These are phyloP conservation scores for Phaonia tiefii DNA, from an alignment of 2,888 invertebrate genomes.

Conservation along the genomic window DNA sequence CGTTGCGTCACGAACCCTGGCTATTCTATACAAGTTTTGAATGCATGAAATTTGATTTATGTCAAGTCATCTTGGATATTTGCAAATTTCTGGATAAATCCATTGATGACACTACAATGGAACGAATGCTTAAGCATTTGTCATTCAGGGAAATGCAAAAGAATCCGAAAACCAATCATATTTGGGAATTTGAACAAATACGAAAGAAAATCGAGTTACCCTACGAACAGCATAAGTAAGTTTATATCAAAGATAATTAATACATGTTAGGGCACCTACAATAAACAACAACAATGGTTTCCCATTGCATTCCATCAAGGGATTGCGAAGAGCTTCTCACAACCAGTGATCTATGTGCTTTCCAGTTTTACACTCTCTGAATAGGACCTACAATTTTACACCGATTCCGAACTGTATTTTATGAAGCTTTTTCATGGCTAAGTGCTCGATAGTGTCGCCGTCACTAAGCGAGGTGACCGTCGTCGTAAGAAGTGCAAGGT, in stretches of 20 bases:
- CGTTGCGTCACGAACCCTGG: constrained; percentile 73
- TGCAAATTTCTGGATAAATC: constrained; percentile 72
- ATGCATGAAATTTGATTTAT: constrained; percentile 73
- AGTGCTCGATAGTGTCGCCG: too few relatives aligned
- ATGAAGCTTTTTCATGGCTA: too few relatives aligned
- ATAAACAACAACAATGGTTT: too few relatives aligned
- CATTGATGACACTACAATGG: constrained; percentile 69
- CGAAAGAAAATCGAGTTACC: constrained; percentile 29
- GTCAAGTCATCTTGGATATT: constrained; percentile 70
- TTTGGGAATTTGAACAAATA: constrained; percentile 68
- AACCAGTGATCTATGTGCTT: too few relatives aligned
- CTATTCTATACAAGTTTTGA: constrained; percentile 74
- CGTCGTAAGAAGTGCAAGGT: too few relatives aligned
- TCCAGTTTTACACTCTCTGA: too few relatives aligned
- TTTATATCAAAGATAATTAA: constrained; percentile 13
- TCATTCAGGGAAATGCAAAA: constrained; percentile 76
- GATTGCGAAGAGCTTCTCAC: too few relatives aligned
- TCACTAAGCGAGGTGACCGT: too few relatives aligned
- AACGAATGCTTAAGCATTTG: constrained; percentile 71
- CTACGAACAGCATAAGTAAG: constrained; percentile 60
- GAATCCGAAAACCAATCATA: constrained; percentile 73
- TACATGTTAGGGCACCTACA: too few relatives aligned
- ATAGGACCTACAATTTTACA: too few relatives aligned
- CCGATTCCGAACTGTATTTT: too few relatives aligned
- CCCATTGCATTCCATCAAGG: too few relatives aligned